Evolutionary conservation across 37 sponge, comb jelly and placozoan genomes (phyloP).

Genomic region (Ephydatia muelleri): DNA sequence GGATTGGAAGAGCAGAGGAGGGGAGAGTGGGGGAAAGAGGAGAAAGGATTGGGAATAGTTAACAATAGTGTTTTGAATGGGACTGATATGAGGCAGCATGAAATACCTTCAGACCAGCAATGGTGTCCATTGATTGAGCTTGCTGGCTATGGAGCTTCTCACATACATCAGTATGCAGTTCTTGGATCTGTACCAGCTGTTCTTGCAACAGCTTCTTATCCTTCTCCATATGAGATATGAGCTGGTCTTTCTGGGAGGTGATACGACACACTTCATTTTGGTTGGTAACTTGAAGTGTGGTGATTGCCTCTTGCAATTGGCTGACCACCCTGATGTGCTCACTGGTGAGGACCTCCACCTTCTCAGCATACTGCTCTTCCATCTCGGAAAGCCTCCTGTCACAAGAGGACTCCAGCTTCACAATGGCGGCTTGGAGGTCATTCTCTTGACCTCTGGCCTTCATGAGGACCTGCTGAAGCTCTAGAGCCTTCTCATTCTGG

Average conservation of each 20-base stretch:
- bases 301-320: slow-evolving; percentile 40
- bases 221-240: slow-evolving; percentile 12
- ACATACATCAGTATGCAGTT: slow-evolving; percentile 38
- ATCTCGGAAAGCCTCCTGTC: not conserved
- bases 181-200: slow-evolving; percentile 28
- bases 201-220: slow-evolving; percentile 23
- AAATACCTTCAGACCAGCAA: slow-evolving; percentile 24
- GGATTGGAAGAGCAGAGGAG: not conserved
- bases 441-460: slow-evolving; percentile 8
- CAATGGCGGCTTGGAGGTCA: slow-evolving; percentile 17
- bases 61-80: no score
- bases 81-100: no score
- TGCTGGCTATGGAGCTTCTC: slow-evolving; percentile 42
- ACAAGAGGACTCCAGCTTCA: not conserved
- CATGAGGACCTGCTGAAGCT: slow-evolving; percentile 32
- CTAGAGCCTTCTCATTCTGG: slow-evolving; percentile 27
- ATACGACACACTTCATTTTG: slow-evolving; percentile 6
- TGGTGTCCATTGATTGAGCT: slow-evolving; percentile 18
- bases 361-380: not conserved
- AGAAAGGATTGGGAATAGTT: no score
- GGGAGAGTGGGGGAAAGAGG: not conserved
- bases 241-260: slow-evolving; percentile 7
- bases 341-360: slow-evolving; percentile 1
- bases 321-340: slow-evolving; percentile 9
- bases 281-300: slow-evolving; percentile 1